A percentile compares a stretch with the other conserved stretches of the same genome.
phyloP scores from a whole-genome alignment of 2,797 vertebrate species.

The Leptodactylus fallax region DNA sequence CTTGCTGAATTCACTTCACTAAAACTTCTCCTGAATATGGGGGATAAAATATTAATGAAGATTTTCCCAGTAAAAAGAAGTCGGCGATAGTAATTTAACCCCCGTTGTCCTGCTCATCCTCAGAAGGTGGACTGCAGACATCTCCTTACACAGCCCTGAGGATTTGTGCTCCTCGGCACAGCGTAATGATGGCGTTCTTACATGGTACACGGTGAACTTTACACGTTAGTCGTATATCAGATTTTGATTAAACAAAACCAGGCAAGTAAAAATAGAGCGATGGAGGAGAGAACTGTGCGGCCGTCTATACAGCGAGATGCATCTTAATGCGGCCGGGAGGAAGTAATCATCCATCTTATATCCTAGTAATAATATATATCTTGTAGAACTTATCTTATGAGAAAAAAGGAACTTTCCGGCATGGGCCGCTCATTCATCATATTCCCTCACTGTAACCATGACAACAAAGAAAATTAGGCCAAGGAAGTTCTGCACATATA shows the following conservation, averaged over 20 bases:
- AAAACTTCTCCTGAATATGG: conserved; percentile 32
- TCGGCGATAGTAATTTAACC: neutral
- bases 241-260: conserved; percentile 34
- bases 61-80: neutral
- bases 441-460: conserved; percentile 53
- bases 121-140: too few species aligned
- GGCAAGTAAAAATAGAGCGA: conserved; percentile 1
- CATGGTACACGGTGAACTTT: conserved; percentile 3
- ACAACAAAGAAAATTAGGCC: conserved; percentile 59
- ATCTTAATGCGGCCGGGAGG: conserved; percentile 12
- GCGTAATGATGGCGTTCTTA: neutral
- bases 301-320: neutral
- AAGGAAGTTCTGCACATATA: conserved; percentile 56
- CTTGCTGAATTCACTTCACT: neutral
- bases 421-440: conserved; percentile 50
- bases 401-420: conserved; percentile 33
- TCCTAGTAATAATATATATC: conserved; percentile 54
- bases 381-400: conserved; percentile 57
- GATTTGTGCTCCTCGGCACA: neutral
- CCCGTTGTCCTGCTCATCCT: neutral
- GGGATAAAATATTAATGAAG: conserved; percentile 59
- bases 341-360: conserved; percentile 43
- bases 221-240: neutral
- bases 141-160: too few species aligned
- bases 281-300: neutral